A percentile compares a stretch with the other conserved stretches of the same genome.
Conservation (phyloP, 1,140 invertebrate genomes). For the Heterodera carotae region DNA sequence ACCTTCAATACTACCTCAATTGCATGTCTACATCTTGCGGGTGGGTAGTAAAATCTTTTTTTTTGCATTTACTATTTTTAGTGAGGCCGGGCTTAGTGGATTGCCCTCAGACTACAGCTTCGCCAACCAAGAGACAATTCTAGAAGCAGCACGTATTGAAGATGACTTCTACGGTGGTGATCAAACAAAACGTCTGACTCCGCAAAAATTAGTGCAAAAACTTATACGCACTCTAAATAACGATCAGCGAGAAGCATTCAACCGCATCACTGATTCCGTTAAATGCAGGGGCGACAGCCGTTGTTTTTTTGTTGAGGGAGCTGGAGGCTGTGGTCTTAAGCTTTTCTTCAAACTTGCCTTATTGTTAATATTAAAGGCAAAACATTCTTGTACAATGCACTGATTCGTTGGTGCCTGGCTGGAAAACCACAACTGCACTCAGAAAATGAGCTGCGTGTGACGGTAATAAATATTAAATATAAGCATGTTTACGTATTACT, state of each 20-base stretch:
- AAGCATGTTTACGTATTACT: not conserved
- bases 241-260: not conserved
- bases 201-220: not conserved
- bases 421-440: not conserved
- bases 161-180: not conserved
- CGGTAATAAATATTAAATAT: not conserved
- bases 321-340: slow-evolving; percentile 58
- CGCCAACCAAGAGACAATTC: not conserved
- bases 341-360: not conserved
- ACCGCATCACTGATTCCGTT: not conserved
- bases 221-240: not conserved
- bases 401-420: slow-evolving; percentile 29
- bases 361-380: slow-evolving; percentile 38
- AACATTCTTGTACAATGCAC: slow-evolving; percentile 64
- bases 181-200: not conserved
- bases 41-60: not conserved
- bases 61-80: too few species aligned
- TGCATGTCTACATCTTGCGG: slow-evolving; percentile 15
- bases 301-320: slow-evolving; percentile 55
- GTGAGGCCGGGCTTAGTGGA: not conserved
- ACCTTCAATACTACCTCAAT: not conserved
- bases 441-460: too few species aligned
- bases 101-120: not conserved
- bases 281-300: slow-evolving; percentile 5
- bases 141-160: not conserved